Conservation (phyloP, 2,797 vertebrate species). For the Enteromius afrohamiltoni region DNA sequence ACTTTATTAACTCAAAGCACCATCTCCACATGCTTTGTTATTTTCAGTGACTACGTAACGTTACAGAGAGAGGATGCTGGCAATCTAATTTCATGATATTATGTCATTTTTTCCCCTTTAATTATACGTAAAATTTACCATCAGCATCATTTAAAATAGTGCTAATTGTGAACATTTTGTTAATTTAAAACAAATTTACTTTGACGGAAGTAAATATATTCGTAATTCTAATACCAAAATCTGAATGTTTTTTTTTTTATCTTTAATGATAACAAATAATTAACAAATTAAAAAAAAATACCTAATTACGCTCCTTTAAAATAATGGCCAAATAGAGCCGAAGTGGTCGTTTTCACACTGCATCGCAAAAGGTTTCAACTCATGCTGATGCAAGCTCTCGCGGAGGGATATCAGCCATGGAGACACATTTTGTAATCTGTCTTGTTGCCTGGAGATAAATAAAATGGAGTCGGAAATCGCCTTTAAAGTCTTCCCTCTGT, state of each 20-base stretch:
- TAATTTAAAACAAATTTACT: not conserved
- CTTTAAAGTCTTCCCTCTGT: not conserved
- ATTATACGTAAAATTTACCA: not conserved
- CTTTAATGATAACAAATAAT: not conserved
- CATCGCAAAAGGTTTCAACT: not conserved
- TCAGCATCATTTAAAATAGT: not conserved
- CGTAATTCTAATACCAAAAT: not conserved
- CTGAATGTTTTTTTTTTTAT: not conserved
- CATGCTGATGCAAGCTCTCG: conserved; percentile 80
- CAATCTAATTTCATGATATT: not conserved
- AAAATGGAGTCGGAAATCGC: conserved; percentile 44
- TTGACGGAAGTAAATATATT: not conserved
- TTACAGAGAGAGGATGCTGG: not conserved
- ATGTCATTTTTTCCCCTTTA: not conserved
- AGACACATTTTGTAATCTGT: conserved; percentile 77
- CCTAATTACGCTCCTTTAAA: not conserved
- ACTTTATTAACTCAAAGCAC: not conserved
- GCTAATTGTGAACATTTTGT: not conserved
- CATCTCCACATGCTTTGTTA: not conserved
- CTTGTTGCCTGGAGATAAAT: conserved; percentile 86
- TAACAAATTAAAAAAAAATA: not conserved
- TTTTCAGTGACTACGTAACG: not conserved
- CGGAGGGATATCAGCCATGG: conserved; percentile 81
- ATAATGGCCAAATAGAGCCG: not conserved
- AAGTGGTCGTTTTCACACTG: not conserved